phyloP scores from a whole-genome alignment of 2,113 vertebrate species.

The Mystacornis crossleyi region DNA sequence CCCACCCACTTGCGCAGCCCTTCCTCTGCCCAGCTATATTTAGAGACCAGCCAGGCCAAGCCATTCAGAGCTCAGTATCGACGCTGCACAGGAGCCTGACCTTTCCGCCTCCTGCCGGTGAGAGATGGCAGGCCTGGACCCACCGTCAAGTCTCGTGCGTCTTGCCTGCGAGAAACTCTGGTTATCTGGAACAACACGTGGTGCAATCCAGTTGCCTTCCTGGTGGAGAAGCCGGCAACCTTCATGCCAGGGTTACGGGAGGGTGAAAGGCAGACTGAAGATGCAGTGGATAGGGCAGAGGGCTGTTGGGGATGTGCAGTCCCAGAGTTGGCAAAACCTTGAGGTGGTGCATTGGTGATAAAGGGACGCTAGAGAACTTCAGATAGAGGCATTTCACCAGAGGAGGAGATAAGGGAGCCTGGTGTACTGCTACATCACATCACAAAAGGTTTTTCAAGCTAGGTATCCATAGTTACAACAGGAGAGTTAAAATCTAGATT shows the following conservation, averaged over 20 bases:
- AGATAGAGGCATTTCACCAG: not conserved
- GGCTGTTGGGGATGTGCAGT: not conserved
- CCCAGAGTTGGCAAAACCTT: not conserved
- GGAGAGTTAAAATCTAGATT: slow-evolving; percentile 40
- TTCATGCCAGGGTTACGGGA: not conserved
- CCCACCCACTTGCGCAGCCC: not conserved
- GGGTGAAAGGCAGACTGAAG: not conserved
- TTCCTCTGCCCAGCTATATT: slow-evolving; percentile 9
- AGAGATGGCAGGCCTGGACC: not conserved
- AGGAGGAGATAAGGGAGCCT: not conserved
- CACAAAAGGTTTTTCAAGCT: slow-evolving; percentile 30
- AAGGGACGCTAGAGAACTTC: not conserved
- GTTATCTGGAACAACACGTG: not conserved
- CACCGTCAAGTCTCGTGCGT: rapidly evolving
- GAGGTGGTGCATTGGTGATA: not conserved
- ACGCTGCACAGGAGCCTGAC: not conserved
- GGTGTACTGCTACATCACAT: not conserved
- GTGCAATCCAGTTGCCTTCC: not conserved
- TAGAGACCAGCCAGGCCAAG: not conserved
- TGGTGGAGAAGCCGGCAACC: not conserved
- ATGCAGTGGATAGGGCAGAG: not conserved
- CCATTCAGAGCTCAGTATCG: not conserved
- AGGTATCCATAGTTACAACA: slow-evolving; percentile 61
- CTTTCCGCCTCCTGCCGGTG: not conserved
- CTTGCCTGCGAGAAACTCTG: not conserved